Evolutionary conservation across 2,797 vertebrate species (phyloP).

Genomic region (Periophthalmus magnuspinnatus): DNA sequence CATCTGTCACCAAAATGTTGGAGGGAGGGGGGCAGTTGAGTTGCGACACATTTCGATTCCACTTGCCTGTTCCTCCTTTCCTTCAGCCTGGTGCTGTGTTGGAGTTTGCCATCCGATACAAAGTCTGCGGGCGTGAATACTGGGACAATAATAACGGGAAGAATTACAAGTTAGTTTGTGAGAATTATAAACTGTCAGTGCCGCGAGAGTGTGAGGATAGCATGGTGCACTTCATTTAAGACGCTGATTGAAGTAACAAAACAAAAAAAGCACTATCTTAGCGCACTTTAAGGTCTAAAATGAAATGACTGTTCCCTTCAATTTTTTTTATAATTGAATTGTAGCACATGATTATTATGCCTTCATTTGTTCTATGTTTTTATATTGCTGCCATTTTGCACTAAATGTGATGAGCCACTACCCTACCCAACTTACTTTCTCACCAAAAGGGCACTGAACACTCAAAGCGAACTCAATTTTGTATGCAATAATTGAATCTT

Average conservation of each 20-base stretch:
- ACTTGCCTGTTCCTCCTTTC: constrained; percentile 89
- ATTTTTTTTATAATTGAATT: constrained; percentile 3
- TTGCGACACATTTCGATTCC: constrained; percentile 89
- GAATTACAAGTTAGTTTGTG: constrained; percentile 90
- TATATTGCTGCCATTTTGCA: constrained; percentile 20
- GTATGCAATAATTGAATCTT: constrained; percentile 5
- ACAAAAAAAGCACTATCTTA: constrained; percentile 10
- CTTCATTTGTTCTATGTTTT: constrained; percentile 8
- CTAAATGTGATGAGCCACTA: constrained; percentile 16
- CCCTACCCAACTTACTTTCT: neutral
- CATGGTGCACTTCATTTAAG: constrained; percentile 94
- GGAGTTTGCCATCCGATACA: constrained; percentile 90
- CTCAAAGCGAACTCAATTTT: neutral
- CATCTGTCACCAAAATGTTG: constrained; percentile 55
- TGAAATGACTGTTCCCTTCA: neutral
- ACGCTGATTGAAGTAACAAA: constrained; percentile 18
- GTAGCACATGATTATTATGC: constrained; percentile 1
- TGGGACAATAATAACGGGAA: constrained; percentile 93
- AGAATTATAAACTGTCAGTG: constrained; percentile 86
- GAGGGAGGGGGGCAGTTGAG: constrained; percentile 55
- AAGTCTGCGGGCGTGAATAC: constrained; percentile 81
- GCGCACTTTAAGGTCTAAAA: constrained; percentile 37
- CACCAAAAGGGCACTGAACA: constrained; percentile 7
- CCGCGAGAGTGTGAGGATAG: constrained; percentile 92
- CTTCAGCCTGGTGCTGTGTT: constrained; percentile 84